Percentiles rank a stretch among this genome's conserved stretches.
Evolutionary conservation across 1,140 invertebrate genomes (phyloP).

Genomic region (Atta colombica): DNA sequence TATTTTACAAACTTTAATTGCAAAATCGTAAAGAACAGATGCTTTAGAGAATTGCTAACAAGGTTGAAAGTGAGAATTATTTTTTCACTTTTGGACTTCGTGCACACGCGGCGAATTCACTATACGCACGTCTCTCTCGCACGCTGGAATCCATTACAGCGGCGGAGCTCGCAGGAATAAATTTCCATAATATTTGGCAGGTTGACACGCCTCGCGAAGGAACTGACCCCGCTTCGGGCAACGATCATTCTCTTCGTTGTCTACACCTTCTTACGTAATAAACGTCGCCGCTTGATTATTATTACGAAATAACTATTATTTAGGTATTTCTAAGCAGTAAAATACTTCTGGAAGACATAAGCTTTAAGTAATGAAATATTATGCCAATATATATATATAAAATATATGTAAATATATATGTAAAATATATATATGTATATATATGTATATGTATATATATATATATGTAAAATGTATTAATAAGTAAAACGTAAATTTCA

Average conservation of each 20-base stretch:
- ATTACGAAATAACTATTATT: slow-evolving; percentile 48
- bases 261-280: slow-evolving; percentile 45
- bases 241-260: slow-evolving; percentile 57
- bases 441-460: too few relatives aligned
- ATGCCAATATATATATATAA: not conserved
- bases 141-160: slow-evolving; percentile 79
- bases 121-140: slow-evolving; percentile 56
- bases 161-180: slow-evolving; percentile 77
- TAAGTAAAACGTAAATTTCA: not conserved
- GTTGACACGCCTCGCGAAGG: slow-evolving; percentile 80
- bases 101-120: slow-evolving; percentile 34
- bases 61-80: slow-evolving; percentile 70
- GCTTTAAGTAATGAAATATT: not conserved
- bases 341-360: not conserved
- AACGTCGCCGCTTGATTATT: slow-evolving; percentile 47
- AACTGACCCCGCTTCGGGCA: slow-evolving; percentile 75
- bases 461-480: not conserved
- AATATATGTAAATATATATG: not conserved
- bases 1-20: slow-evolving; percentile 29
- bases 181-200: slow-evolving; percentile 84
- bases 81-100: slow-evolving; percentile 63
- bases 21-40: slow-evolving; percentile 6
- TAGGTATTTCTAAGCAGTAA: not conserved
- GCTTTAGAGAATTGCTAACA: slow-evolving; percentile 65
- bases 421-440: too few relatives aligned